Evolutionary conservation across 2,888 invertebrate genomes (phyloP).

Genomic region (Lingula anatina): DNA sequence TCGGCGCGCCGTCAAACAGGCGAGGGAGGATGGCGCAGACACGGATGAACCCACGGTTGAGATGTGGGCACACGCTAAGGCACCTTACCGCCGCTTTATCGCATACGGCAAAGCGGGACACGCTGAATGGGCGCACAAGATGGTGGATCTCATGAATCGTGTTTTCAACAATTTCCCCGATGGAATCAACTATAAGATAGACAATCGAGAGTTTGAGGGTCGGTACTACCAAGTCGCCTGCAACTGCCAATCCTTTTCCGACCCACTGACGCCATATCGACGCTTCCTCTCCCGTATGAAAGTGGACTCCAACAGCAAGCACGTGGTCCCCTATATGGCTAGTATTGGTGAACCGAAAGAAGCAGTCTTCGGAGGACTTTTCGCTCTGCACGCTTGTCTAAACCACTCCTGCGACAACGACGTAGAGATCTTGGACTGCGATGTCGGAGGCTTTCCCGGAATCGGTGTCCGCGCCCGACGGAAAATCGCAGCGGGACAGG

Average conservation of each 20-base stretch:
- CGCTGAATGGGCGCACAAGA: constrained; percentile 21
- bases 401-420: constrained; percentile 41
- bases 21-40: constrained; percentile 17
- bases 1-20: constrained; percentile 23
- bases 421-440: constrained; percentile 34
- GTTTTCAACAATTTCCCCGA: constrained; percentile 27
- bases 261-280: constrained; percentile 27
- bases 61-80: constrained; percentile 37
- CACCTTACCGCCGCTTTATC: constrained; percentile 35
- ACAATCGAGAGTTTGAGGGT: constrained; percentile 34
- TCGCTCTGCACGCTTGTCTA: constrained; percentile 39
- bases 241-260: constrained; percentile 35
- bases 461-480: constrained; percentile 29
- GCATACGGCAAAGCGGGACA: constrained; percentile 30
- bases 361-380: constrained; percentile 34
- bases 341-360: no score
- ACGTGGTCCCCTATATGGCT: no score
- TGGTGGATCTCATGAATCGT: constrained; percentile 25
- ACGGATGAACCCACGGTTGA: constrained; percentile 23
- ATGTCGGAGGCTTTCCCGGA: constrained; percentile 20
- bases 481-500: constrained; percentile 25
- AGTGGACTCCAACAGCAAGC: constrained; percentile 17
- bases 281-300: constrained; percentile 17
- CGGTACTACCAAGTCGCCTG: constrained; percentile 39
- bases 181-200: constrained; percentile 25